A percentile compares a stretch with the other conserved stretches of the same genome.
Conservation (phyloP, 2,888 invertebrate species). For the Hydriomena furcata region DNA sequence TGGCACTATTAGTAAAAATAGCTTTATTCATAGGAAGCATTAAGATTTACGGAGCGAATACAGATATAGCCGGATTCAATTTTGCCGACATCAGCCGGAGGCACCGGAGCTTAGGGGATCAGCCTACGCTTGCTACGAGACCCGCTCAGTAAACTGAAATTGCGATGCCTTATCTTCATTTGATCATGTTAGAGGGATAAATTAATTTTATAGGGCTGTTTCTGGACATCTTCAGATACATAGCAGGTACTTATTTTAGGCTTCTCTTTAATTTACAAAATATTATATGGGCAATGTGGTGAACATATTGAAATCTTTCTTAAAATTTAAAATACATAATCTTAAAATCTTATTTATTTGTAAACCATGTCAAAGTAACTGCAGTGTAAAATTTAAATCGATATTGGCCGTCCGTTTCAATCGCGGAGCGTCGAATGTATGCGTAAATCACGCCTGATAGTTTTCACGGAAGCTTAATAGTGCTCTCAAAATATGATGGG, state of each 20-base stretch:
- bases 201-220: not conserved
- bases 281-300: too few species aligned
- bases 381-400: not conserved
- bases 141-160: conserved; percentile 17
- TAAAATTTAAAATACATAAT: too few species aligned
- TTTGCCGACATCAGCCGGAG: conserved; percentile 25
- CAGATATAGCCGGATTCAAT: conserved; percentile 22
- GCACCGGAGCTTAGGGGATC: conserved; percentile 27
- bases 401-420: not conserved
- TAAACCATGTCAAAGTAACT: too few species aligned
- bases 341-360: too few species aligned
- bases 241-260: too few species aligned
- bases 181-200: conserved; percentile 2
- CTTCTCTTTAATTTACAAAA: too few species aligned
- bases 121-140: conserved; percentile 22
- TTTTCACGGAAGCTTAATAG: conserved; percentile 21
- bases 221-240: too few species aligned
- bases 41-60: not conserved
- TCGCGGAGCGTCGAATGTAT: not conserved
- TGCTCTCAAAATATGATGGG: conserved; percentile 36
- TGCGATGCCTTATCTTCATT: conserved; percentile 13
- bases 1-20: too few species aligned
- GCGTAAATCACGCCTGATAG: conserved; percentile 13
- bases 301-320: too few species aligned
- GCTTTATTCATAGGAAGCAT: not conserved